Evolutionary conservation across 2,113 vertebrate species (phyloP).

Genomic region (Syrmaticus mikado): DNA sequence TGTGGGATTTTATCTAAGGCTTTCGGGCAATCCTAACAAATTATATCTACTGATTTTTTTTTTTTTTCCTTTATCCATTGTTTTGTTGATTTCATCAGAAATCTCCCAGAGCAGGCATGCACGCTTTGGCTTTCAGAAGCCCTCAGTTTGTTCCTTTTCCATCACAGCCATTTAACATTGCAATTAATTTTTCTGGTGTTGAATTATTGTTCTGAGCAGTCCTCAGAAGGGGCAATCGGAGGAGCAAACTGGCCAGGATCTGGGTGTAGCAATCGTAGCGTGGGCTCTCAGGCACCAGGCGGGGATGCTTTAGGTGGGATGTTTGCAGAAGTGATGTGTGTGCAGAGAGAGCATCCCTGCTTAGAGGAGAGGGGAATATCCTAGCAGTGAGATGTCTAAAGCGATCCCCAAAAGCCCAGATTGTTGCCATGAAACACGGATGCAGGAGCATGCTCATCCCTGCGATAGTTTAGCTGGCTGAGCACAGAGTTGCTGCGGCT

Average conservation of each 20-base stretch:
- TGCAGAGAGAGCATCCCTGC: neutral
- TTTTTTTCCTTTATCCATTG: slow-evolving; percentile 36
- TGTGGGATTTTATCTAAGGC: slow-evolving; percentile 50
- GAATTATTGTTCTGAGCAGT: slow-evolving; percentile 5
- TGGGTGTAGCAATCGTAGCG: accelerated
- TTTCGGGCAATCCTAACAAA: slow-evolving; percentile 48
- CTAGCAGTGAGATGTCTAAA: neutral
- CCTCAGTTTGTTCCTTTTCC: neutral
- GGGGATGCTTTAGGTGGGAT: neutral
- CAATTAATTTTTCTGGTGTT: slow-evolving; percentile 17
- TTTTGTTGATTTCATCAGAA: slow-evolving; percentile 42
- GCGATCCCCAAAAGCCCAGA: neutral
- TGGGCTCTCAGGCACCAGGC: neutral
- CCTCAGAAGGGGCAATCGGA: neutral
- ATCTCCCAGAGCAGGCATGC: neutral
- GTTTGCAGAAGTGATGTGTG: neutral
- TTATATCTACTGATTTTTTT: slow-evolving; percentile 4
- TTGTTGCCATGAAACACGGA: neutral
- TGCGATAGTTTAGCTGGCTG: neutral
- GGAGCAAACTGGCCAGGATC: neutral
- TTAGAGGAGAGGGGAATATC: neutral
- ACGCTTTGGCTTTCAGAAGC: slow-evolving; percentile 7
- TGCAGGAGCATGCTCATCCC: neutral
- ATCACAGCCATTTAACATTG: slow-evolving; percentile 10
- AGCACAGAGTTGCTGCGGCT: neutral